phyloP scores from a whole-genome alignment of 2,797 vertebrate genomes.

The Onychomys torridus region DNA sequence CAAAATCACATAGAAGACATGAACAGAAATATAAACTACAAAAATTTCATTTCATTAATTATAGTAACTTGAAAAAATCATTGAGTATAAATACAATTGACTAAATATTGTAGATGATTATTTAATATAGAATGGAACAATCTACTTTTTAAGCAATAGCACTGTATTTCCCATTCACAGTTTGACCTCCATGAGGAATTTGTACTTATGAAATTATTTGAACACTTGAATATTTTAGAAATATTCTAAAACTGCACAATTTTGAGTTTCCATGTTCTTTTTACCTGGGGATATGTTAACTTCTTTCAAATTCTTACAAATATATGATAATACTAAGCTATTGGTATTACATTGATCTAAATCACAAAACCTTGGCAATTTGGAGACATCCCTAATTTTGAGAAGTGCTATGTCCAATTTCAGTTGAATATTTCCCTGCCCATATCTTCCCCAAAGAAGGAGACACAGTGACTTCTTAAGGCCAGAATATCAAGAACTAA shows the following conservation, averaged over 20 bases:
- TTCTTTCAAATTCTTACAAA: background rate
- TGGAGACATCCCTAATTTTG: slow-evolving; percentile 32
- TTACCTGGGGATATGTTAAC: background rate
- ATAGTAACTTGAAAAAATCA: background rate
- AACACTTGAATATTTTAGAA: slow-evolving; percentile 15
- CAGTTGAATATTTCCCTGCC: background rate
- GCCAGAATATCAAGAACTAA: background rate
- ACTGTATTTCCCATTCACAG: background rate
- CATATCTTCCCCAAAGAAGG: background rate
- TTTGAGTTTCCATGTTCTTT: background rate
- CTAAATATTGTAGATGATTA: background rate
- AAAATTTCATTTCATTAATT: background rate
- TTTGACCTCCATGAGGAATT: background rate
- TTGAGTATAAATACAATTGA: background rate
- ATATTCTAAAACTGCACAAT: no score
- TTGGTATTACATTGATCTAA: slow-evolving; percentile 41
- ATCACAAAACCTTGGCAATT: slow-evolving; percentile 53
- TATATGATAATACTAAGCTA: slow-evolving; percentile 27
- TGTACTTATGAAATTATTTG: background rate
- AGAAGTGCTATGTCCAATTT: background rate
- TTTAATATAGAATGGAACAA: background rate
- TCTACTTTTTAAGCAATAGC: background rate
- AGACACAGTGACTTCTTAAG: background rate
- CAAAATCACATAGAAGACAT: slow-evolving; percentile 30
- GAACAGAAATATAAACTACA: background rate